Conservation (phyloP, 2,797 vertebrate species). For the Todus mexicanus region DNA sequence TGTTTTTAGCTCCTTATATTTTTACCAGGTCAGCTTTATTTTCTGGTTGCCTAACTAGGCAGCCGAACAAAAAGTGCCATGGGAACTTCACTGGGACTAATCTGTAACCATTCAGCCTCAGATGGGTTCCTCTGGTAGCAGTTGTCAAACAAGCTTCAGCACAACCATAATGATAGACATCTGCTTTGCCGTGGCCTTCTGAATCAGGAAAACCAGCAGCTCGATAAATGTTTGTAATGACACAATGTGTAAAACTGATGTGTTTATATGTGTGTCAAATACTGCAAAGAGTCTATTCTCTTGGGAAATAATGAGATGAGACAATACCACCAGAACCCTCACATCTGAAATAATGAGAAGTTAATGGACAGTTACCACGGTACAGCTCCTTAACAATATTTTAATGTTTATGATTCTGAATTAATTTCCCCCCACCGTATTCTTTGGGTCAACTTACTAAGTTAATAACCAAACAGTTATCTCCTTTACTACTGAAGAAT, state of each 20-base stretch:
- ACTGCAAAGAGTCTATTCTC: background rate
- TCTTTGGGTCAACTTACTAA: background rate
- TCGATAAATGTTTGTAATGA: background rate
- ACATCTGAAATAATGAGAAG: slow-evolving; percentile 12
- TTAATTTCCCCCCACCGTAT: background rate
- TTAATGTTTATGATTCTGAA: background rate
- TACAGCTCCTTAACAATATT: background rate
- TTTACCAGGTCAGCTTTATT: background rate
- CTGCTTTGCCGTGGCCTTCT: background rate
- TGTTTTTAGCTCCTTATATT: background rate
- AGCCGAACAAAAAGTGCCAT: background rate
- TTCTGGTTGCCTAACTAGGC: background rate
- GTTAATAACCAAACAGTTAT: background rate
- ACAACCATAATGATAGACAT: background rate
- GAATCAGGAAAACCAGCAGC: background rate
- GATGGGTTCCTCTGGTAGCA: background rate
- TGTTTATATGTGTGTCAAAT: background rate
- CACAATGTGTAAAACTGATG: background rate
- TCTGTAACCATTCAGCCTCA: background rate
- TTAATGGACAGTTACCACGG: background rate
- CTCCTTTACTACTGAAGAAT: background rate
- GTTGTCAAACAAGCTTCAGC: background rate
- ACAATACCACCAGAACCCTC: background rate
- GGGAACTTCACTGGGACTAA: background rate
- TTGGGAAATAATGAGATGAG: slow-evolving; percentile 1